A percentile compares a stretch with the other conserved stretches of the same genome.
These are phyloP conservation scores for Baccha elongata DNA, from an alignment of 2,888 invertebrate species.

Conservation along the genomic window DNA sequence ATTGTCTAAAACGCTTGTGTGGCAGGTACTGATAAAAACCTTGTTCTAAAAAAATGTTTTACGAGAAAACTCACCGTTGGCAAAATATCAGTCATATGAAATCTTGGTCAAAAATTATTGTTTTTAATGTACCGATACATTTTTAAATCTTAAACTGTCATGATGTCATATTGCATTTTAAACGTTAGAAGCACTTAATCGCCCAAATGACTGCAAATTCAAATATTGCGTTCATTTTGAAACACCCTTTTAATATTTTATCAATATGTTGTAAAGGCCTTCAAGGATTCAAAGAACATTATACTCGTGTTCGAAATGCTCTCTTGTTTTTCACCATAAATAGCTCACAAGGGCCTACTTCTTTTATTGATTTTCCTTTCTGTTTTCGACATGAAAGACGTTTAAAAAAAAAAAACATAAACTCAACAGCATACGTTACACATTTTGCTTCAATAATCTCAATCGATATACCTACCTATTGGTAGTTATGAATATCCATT, in stretches of 20 bases:
- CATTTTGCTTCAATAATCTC: constrained; percentile 37
- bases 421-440: constrained; percentile 30
- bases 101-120: no score
- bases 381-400: background rate
- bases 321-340: constrained; percentile 40
- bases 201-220: no score
- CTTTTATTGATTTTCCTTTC: constrained; percentile 41
- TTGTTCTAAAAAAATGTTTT: no score
- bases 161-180: no score
- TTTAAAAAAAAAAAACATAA: constrained; percentile 10
- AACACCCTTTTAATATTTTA: no score
- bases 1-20: no score
- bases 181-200: no score
- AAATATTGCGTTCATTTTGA: no score
- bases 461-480: constrained; percentile 53
- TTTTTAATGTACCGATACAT: background rate
- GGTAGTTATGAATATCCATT: constrained; percentile 62
- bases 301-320: constrained; percentile 17
- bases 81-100: no score
- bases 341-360: constrained; percentile 62
- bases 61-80: no score
- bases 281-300: background rate
- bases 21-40: no score
- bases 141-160: no score
- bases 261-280: background rate